These are phyloP conservation scores for Aurelia sp. DNA, from an alignment of 30 jellyfish, hydroid and myxozoan genomes.

Conservation along the genomic window DNA sequence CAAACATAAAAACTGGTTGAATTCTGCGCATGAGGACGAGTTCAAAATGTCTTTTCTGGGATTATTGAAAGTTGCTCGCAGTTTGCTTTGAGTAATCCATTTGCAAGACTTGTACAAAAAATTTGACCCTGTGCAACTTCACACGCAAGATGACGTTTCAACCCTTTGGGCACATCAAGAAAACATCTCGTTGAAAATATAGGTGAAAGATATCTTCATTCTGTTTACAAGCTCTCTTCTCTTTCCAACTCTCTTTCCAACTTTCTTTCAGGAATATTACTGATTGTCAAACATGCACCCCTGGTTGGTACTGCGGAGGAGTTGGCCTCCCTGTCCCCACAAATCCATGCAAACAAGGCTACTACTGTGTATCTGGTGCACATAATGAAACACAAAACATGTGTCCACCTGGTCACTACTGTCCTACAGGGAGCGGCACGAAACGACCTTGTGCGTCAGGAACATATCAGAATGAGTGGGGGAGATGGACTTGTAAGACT, in stretches of 20 bases:
- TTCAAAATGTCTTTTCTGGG: too few species aligned
- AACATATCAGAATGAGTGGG: slow-evolving; percentile 84
- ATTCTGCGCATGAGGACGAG: too few species aligned
- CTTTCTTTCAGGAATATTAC: slow-evolving; percentile 58
- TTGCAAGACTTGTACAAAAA: too few species aligned
- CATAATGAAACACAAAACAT: slow-evolving; percentile 57
- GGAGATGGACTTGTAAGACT: slow-evolving; percentile 86
- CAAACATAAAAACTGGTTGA: too few species aligned
- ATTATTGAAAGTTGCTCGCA: too few species aligned
- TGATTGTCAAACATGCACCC: slow-evolving; percentile 89
- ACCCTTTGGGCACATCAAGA: too few species aligned
- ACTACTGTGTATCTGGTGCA: slow-evolving; percentile 88
- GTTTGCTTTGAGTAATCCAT: too few species aligned
- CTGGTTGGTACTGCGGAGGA: slow-evolving; percentile 95
- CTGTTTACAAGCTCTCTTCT: background rate
- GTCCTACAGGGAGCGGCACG: slow-evolving; percentile 70
- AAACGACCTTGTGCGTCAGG: slow-evolving; percentile 91
- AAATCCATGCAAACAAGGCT: slow-evolving; percentile 82
- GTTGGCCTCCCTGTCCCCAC: slow-evolving; percentile 78
- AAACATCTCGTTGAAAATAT: too few species aligned
- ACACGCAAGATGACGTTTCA: too few species aligned
- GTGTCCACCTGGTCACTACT: slow-evolving; percentile 86
- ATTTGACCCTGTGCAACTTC: too few species aligned
- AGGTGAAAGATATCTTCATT: too few species aligned
- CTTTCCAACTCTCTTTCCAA: background rate